Percentiles rank a stretch among this genome's conserved stretches.
Evolutionary conservation across 2,888 invertebrate genomes (phyloP).

Genomic region (Dyspetes luteomarginatus): DNA sequence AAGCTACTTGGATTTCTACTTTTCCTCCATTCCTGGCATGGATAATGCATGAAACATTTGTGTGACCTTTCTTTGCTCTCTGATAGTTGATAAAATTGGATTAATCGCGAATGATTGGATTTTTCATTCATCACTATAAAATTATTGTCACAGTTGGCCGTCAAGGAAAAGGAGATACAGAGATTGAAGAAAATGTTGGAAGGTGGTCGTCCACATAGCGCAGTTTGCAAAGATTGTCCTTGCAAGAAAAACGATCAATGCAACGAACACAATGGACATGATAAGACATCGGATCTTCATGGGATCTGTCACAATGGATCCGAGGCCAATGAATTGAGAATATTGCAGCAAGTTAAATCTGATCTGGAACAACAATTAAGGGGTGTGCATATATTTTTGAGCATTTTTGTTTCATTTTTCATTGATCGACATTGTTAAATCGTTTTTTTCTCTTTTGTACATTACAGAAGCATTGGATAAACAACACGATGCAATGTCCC

Average conservation of each 20-base stretch:
- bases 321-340: constrained; percentile 84
- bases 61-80: background rate
- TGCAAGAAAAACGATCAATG: constrained; percentile 85
- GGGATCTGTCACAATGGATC: constrained; percentile 50
- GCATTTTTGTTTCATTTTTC: background rate
- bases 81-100: background rate
- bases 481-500: constrained; percentile 92
- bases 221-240: constrained; percentile 88
- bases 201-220: constrained; percentile 88
- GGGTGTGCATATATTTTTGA: constrained; percentile 76
- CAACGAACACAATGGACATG: constrained; percentile 57
- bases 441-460: too few relatives aligned
- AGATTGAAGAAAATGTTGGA: constrained; percentile 88
- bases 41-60: too few relatives aligned
- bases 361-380: constrained; percentile 85
- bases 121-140: background rate
- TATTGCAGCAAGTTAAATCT: constrained; percentile 86
- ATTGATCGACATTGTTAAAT: background rate
- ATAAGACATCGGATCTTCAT: constrained; percentile 33
- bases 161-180: constrained; percentile 88
- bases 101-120: background rate
- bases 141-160: constrained; percentile 73
- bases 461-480: constrained; percentile 85
- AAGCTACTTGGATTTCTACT: too few relatives aligned
- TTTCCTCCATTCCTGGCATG: too few relatives aligned